Conservation (phyloP, 2,797 vertebrate species). For the Sebastes flavidus region DNA sequence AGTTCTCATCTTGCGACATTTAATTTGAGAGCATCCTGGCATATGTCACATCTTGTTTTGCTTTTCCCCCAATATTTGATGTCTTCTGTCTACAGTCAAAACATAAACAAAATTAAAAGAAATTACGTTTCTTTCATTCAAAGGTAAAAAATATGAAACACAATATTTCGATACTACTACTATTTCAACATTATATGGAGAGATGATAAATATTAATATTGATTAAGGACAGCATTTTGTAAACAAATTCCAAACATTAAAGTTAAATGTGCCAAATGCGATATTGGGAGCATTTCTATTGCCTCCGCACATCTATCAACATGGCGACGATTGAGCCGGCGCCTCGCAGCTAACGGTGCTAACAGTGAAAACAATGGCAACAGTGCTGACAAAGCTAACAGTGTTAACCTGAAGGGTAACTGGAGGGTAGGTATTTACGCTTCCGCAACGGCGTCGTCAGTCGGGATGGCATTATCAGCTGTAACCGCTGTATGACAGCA, state of each 20-base stretch:
- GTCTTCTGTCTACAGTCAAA: background rate
- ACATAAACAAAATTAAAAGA: background rate
- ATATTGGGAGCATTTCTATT: no score
- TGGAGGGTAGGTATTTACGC: no score
- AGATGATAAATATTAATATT: background rate
- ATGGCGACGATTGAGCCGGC: no score
- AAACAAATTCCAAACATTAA: background rate
- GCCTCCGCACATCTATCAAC: no score
- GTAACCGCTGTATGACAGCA: no score
- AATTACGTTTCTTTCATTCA: background rate
- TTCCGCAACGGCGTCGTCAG: no score
- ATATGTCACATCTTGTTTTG: background rate
- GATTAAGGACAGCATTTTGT: background rate
- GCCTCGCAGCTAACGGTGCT: no score
- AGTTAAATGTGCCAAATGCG: background rate
- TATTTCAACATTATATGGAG: background rate
- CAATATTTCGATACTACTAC: background rate
- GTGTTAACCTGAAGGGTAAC: no score
- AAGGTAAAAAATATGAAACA: background rate
- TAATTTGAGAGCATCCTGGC: background rate
- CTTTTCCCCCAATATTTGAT: background rate
- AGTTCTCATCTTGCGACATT: background rate
- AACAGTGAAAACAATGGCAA: no score
- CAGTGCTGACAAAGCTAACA: no score
- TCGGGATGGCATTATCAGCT: no score